These are phyloP conservation scores for Corythornis madagascariensis DNA, from an alignment of 2,113 vertebrate species.

Conservation along the genomic window DNA sequence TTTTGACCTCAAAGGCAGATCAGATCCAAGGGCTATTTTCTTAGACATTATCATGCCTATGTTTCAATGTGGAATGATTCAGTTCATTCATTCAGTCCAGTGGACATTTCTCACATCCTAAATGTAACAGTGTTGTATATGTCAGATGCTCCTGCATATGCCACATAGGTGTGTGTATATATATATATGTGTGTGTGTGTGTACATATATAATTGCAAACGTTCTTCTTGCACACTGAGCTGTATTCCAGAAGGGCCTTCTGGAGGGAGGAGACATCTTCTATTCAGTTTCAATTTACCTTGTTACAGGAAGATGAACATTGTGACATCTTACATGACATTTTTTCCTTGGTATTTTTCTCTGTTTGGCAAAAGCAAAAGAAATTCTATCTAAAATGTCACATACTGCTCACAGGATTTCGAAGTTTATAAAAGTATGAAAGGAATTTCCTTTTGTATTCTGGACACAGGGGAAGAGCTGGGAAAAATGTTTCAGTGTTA, in stretches of 20 bases:
- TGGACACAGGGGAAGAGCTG: neutral
- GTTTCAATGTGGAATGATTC: neutral
- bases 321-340: neutral
- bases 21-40: neutral
- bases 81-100: neutral
- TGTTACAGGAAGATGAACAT: neutral
- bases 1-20: neutral
- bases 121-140: neutral
- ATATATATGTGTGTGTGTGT: rapidly evolving
- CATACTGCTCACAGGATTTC: neutral
- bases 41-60: neutral
- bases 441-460: neutral
- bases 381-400: neutral
- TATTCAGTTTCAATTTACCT: neutral
- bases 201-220: neutral
- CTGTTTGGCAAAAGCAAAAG: neutral
- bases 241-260: neutral
- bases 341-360: neutral
- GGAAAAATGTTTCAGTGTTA: neutral
- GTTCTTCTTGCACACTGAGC: neutral
- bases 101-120: neutral
- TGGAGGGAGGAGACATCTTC: neutral
- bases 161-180: neutral
- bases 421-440: neutral
- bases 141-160: neutral